phyloP scores from a whole-genome alignment of 2,888 invertebrate genomes.

The Eupeodes latifasciatus region DNA sequence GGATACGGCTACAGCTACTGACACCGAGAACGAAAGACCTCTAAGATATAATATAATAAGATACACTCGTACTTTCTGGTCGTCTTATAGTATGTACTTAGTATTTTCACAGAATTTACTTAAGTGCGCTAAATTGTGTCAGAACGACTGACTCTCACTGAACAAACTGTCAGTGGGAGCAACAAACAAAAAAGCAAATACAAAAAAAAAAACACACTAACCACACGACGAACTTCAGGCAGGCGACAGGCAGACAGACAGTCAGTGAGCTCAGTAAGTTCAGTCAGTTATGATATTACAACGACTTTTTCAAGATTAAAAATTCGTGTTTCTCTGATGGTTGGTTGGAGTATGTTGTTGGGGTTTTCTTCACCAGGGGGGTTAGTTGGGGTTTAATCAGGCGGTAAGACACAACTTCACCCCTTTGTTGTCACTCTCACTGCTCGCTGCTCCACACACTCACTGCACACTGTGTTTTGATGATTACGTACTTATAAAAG shows the following conservation, averaged over 20 bases:
- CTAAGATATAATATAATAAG: conserved; percentile 1
- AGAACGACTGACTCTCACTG: background rate
- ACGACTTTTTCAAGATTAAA: conserved; percentile 19
- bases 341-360: conserved; percentile 7
- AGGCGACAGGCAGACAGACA: background rate
- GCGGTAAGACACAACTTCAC: conserved; percentile 31
- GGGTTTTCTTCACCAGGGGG: conserved; percentile 17
- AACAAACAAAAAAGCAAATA: background rate
- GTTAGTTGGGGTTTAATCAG: conserved; percentile 24
- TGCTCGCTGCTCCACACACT: background rate
- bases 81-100: background rate
- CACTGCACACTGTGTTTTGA: conserved; percentile 9
- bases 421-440: conserved; percentile 8
- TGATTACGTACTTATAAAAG: conserved; percentile 18
- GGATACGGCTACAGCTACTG: background rate
- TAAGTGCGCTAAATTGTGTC: conserved; percentile 38
- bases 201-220: background rate
- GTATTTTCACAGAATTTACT: conserved; percentile 32
- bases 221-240: conserved; percentile 10
- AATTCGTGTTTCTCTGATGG: conserved; percentile 21
- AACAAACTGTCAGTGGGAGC: background rate
- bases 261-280: background rate
- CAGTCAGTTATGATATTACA: conserved; percentile 12
- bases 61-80: conserved; percentile 21
- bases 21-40: conserved; percentile 23